Conservation (phyloP, 2,797 vertebrate species). For the Alectoris magna region DNA sequence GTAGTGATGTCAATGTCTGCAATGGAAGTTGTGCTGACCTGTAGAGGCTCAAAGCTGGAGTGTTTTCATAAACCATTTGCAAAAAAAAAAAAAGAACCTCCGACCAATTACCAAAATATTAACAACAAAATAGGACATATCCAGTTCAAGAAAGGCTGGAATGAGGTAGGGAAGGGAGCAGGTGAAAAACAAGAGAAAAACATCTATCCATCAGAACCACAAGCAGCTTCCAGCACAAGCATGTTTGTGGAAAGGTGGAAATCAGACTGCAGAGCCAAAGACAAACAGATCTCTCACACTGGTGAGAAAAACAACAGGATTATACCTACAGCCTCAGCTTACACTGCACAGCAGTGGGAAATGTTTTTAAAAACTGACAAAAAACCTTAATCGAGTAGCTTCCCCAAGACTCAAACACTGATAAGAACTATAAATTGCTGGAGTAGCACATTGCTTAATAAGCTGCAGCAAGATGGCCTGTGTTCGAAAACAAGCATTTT, state of each 20-base stretch:
- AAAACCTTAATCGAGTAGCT: constrained; percentile 65
- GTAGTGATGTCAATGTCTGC: constrained; percentile 80
- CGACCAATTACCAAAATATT: neutral
- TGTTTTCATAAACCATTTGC: constrained; percentile 31
- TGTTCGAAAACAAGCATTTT: constrained; percentile 65
- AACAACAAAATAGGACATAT: neutral
- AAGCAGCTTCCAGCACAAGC: constrained; percentile 35
- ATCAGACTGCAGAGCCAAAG: constrained; percentile 62
- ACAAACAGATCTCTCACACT: constrained; percentile 62
- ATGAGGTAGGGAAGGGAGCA: neutral
- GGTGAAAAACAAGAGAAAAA: constrained; percentile 35
- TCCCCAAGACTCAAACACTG: constrained; percentile 61
- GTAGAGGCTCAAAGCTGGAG: constrained; percentile 47
- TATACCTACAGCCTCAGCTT: constrained; percentile 61
- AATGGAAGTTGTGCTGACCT: constrained; percentile 71
- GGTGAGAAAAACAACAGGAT: constrained; percentile 67
- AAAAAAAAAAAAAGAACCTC: neutral
- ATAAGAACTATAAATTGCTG: constrained; percentile 64
- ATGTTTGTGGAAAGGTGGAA: constrained; percentile 5
- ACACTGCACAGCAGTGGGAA: constrained; percentile 60
- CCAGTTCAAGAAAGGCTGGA: constrained; percentile 20
- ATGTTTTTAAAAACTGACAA: constrained; percentile 54
- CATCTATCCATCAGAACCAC: constrained; percentile 18
- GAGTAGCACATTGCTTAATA: constrained; percentile 70
- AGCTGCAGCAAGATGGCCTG: constrained; percentile 61